Conservation (phyloP, 1,140 invertebrate species). For the Rhyacophila brunnea region DNA sequence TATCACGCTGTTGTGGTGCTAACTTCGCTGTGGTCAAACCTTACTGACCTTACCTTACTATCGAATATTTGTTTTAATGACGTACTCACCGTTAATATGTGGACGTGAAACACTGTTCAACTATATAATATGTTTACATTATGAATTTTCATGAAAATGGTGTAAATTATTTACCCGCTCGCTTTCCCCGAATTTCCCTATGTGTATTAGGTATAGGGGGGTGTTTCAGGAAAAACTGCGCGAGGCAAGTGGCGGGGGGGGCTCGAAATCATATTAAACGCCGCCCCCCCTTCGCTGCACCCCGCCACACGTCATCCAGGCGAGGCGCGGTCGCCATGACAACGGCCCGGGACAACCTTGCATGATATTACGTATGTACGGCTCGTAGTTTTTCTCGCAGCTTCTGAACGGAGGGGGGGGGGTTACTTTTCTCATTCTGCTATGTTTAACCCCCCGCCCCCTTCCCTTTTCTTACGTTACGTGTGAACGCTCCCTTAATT, state of each 20-base stretch:
- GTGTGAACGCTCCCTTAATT: slow-evolving; percentile 35
- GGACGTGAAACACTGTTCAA: too few species aligned
- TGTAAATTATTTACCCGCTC: too few species aligned
- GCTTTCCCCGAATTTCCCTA: too few species aligned
- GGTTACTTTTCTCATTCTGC: slow-evolving; percentile 9
- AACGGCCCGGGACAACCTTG: slow-evolving; percentile 37
- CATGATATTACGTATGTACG: slow-evolving; percentile 38
- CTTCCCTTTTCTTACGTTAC: slow-evolving; percentile 15
- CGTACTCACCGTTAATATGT: too few species aligned
- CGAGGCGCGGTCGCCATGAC: slow-evolving; percentile 30
- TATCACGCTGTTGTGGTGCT: too few species aligned
- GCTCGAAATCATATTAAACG: slow-evolving; percentile 46
- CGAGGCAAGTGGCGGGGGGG: slow-evolving; percentile 18
- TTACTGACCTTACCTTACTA: too few species aligned
- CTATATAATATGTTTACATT: too few species aligned
- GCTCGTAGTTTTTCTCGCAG: slow-evolving; percentile 44
- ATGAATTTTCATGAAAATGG: too few species aligned
- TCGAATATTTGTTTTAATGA: too few species aligned
- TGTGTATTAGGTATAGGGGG: too few species aligned
- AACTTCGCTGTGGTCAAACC: too few species aligned
- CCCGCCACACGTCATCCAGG: slow-evolving; percentile 41
- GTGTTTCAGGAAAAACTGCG: background rate
- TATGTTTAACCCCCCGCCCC: slow-evolving; percentile 17
- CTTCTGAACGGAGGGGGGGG: slow-evolving; percentile 17
- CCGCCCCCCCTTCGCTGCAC: slow-evolving; percentile 42